Evolutionary conservation across 2,888 invertebrate species (phyloP).

Genomic region (Cryptocheilus praepositus): DNA sequence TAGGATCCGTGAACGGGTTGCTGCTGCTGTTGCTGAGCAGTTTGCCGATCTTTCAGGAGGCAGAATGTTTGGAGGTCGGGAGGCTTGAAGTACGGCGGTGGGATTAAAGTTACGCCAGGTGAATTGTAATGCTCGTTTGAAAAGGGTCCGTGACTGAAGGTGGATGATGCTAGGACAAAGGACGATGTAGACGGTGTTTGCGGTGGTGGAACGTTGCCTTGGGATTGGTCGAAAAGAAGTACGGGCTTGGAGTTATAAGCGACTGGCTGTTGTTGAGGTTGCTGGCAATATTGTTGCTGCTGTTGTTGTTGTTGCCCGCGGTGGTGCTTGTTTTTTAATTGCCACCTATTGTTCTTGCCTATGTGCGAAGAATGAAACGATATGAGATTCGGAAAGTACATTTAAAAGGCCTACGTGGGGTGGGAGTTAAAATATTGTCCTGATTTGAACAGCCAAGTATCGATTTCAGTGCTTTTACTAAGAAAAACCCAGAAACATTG

Average conservation of each 20-base stretch:
- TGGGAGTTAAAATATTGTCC: no score
- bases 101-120: constrained; percentile 55
- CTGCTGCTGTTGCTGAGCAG: constrained; percentile 51
- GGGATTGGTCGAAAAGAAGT: constrained; percentile 60
- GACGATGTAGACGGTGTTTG: constrained; percentile 53
- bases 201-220: constrained; percentile 36
- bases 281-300: constrained; percentile 55
- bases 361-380: constrained; percentile 15
- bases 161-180: constrained; percentile 61
- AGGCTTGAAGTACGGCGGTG: constrained; percentile 64
- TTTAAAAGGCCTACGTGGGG: no score
- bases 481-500: no score
- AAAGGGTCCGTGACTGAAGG: constrained; percentile 56
- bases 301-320: constrained; percentile 49
- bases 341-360: constrained; percentile 63
- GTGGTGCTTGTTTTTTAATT: constrained; percentile 57
- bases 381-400: no score
- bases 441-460: no score
- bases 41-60: constrained; percentile 58
- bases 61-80: constrained; percentile 62
- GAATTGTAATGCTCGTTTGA: constrained; percentile 60
- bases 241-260: constrained; percentile 61
- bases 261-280: constrained; percentile 49
- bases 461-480: no score
- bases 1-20: constrained; percentile 53